A percentile compares a stretch with the other conserved stretches of the same genome.
Evolutionary conservation across 2,888 invertebrate species (phyloP).

Genomic region (Hirtodrosophila confusa): DNA sequence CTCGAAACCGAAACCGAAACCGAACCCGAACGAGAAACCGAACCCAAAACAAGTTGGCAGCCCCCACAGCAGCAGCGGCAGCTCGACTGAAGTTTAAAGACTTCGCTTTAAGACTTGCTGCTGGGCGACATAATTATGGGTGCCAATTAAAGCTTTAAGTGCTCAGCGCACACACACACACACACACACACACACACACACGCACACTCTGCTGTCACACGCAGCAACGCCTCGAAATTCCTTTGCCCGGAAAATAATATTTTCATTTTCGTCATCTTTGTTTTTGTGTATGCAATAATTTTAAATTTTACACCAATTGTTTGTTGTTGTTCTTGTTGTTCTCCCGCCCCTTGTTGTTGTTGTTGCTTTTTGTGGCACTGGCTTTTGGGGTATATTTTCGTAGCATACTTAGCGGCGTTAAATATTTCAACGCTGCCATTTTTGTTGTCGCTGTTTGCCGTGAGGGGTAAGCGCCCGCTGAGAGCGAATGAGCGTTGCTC

Average conservation of each 20-base stretch:
- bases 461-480: constrained; percentile 19
- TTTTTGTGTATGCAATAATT: constrained; percentile 46
- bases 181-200: constrained; percentile 8
- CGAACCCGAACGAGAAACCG: not conserved
- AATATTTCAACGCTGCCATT: constrained; percentile 80
- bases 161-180: constrained; percentile 14
- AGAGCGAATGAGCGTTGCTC: not conserved
- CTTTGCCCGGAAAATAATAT: constrained; percentile 36
- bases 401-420: constrained; percentile 79
- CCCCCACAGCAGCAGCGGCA: not conserved
- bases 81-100: constrained; percentile 19
- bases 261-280: constrained; percentile 59
- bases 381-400: constrained; percentile 60
- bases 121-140: constrained; percentile 50
- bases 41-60: constrained; percentile 21
- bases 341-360: constrained; percentile 13
- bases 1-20: no score
- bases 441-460: constrained; percentile 39
- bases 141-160: constrained; percentile 59
- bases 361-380: constrained; percentile 8
- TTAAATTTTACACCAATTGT: constrained; percentile 47
- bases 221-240: constrained; percentile 69
- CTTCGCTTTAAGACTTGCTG: constrained; percentile 29
- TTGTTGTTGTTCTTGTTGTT: constrained; percentile 10
- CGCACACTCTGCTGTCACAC: constrained; percentile 55